A percentile compares a stretch with the other conserved stretches of the same genome.
Conservation (phyloP, 2,888 invertebrate species). For the Leptothorax acervorum region DNA sequence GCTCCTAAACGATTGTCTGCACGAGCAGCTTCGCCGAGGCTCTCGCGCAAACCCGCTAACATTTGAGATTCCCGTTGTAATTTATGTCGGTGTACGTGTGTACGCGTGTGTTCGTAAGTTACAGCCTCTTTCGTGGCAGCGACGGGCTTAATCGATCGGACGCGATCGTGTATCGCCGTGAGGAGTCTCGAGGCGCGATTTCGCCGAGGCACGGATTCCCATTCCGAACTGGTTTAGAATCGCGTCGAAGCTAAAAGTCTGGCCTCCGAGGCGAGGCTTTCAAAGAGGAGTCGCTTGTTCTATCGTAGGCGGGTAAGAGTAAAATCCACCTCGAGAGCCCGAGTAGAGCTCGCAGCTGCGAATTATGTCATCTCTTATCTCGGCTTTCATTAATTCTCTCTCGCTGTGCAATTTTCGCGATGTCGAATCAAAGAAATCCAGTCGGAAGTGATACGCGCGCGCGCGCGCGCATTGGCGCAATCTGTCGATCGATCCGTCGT, state of each 20-base stretch:
- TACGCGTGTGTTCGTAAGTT: constrained; percentile 10
- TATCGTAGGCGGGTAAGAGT: background rate
- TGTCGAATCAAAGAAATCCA: background rate
- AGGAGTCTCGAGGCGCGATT: constrained; percentile 22
- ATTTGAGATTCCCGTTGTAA: constrained; percentile 41
- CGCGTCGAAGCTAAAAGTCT: background rate
- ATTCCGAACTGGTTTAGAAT: constrained; percentile 15
- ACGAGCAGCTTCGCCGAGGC: constrained; percentile 23
- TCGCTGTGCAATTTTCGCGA: background rate
- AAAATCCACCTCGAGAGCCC: background rate
- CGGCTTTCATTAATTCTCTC: background rate
- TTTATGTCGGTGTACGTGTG: constrained; percentile 6
- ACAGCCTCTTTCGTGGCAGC: constrained; percentile 31
- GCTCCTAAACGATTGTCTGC: constrained; percentile 55
- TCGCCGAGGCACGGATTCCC: constrained; percentile 24
- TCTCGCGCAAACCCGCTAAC: constrained; percentile 42
- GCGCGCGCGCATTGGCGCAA: background rate
- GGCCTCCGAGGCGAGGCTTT: background rate
- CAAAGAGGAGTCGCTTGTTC: background rate
- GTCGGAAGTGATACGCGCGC: background rate
- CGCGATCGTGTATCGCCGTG: constrained; percentile 44
- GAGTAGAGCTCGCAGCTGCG: background rate
- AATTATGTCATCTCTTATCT: constrained; percentile 27
- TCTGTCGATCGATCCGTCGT: background rate
- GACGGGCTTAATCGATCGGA: constrained; percentile 50